phyloP scores from a whole-genome alignment of 2,113 vertebrate species.

The Sterna hirundo region DNA sequence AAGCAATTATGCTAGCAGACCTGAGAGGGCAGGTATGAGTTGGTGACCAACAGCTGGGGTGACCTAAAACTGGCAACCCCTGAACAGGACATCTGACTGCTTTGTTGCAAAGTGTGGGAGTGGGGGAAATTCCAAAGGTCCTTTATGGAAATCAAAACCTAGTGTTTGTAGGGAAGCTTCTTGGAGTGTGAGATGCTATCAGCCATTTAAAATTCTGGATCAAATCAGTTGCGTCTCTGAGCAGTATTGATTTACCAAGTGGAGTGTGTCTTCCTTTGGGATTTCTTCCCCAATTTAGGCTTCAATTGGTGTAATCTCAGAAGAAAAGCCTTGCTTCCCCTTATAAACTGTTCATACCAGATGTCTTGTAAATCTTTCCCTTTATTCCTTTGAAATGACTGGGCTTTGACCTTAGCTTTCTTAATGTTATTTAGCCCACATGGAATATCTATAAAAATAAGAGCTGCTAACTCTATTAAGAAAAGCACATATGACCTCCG shows the following conservation, averaged over 20 bases:
- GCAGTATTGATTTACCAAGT: slow-evolving; percentile 16
- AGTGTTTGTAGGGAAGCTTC: neutral
- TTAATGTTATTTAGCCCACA: slow-evolving; percentile 60
- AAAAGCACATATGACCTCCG: slow-evolving; percentile 21
- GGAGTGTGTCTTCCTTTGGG: slow-evolving; percentile 10
- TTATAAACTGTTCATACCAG: slow-evolving; percentile 30
- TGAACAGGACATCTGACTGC: neutral
- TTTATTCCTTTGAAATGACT: slow-evolving; percentile 60
- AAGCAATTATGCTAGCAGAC: neutral
- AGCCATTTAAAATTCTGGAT: neutral
- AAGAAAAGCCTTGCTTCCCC: slow-evolving; percentile 24
- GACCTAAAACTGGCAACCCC: neutral
- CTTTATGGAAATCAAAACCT: neutral
- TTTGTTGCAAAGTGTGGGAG: neutral
- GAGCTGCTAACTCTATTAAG: slow-evolving; percentile 65
- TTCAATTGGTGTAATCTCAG: slow-evolving; percentile 46
- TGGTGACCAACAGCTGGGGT: neutral
- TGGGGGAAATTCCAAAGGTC: neutral
- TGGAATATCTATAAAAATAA: slow-evolving; percentile 67
- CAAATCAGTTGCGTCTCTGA: slow-evolving; percentile 10
- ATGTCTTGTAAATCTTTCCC: slow-evolving; percentile 51
- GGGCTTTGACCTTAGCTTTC: slow-evolving; percentile 62
- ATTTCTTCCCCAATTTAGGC: slow-evolving; percentile 42
- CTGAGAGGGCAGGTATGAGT: neutral
- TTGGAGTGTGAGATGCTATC: neutral